Evolutionary conservation across 2,113 vertebrate species (phyloP).

Genomic region (Callorhinus ursinus): DNA sequence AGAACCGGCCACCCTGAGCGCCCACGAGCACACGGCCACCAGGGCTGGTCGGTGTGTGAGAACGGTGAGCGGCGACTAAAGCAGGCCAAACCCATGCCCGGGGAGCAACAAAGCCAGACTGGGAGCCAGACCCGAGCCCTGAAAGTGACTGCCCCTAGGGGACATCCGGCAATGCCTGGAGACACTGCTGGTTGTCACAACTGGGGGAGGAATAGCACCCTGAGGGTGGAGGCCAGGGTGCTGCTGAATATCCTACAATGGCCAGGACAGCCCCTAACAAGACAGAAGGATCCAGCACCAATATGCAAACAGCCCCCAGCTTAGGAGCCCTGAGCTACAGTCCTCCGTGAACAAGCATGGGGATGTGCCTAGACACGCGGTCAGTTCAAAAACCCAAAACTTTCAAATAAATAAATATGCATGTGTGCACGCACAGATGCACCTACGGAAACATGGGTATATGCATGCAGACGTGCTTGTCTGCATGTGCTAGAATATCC

Average conservation of each 20-base stretch:
- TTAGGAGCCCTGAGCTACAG: not conserved
- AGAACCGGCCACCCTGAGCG: not conserved
- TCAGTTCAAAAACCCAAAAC: not conserved
- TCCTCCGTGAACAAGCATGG: too few species aligned
- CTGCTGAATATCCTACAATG: rapidly evolving
- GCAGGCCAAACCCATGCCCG: not conserved
- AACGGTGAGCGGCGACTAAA: not conserved
- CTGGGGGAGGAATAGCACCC: not conserved
- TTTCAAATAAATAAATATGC: not conserved
- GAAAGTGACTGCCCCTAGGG: not conserved
- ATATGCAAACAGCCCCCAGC: rapidly evolving
- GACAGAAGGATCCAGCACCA: not conserved
- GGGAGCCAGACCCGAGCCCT: not conserved
- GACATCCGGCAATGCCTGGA: not conserved
- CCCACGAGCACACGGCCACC: not conserved
- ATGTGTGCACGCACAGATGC: rapidly evolving
- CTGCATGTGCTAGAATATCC: not conserved
- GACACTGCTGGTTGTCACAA: not conserved
- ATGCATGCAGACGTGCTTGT: rapidly evolving
- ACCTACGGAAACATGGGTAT: not conserved
- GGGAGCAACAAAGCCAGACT: not conserved
- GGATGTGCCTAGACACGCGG: not conserved
- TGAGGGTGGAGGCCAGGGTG: not conserved
- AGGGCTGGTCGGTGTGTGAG: not conserved
- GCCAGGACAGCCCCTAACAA: not conserved